Evolutionary conservation across 1,140 invertebrate species (phyloP), one percentile per base, ranked within the genome.

Genomic region (Orius insidiosus): DNA sequence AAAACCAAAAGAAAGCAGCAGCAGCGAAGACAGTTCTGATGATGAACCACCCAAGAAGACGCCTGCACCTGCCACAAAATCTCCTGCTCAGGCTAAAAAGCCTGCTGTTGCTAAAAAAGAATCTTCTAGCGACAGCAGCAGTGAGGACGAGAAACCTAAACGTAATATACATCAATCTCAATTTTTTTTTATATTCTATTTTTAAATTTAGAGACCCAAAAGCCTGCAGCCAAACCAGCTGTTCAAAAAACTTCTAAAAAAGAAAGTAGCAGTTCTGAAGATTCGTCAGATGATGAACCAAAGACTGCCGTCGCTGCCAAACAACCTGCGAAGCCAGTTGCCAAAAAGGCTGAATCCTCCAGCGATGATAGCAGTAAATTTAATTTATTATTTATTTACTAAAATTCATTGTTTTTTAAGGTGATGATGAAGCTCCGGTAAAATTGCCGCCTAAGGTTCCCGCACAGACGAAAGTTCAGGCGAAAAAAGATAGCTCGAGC

Each of bases 21-120:
- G 59, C 54, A 49, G 60, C 36, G 49, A 56, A 30, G 49, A 56
- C 43, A 66, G 68, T 54, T 56, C 11, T 42, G 19, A 57, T 10
- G 55, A 62, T 31, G 57, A 60, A 14, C n/a, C n/a, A n/a, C n/a
- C n/a, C n/a, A n/a, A n/a, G n/a, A n/a, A n/a, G n/a, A n/a, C n/a
- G n/a, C n/a, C n/a, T n/a, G n/a, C n/a, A n/a, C n/a, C n/a, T n/a
- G n/a, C n/a, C n/a, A n/a, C n/a, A n/a, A 53, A 58, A 18, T 58
- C 39, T 19, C 47, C 39, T 30, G 38, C 37, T 16, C 16, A n/a
- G 6, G 45, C 45, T 32, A 2, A 35, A 35, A n/a, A n/a, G n/a
- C n/a, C n/a, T n/a, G n/a, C n/a, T n/a, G n/a, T n/a, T n/a, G n/a
- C n/a, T n/a, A n/a, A n/a, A n/a, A n/a, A n/a, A n/a, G n/a, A n/a